phyloP scores from a whole-genome alignment of 2,888 invertebrate species.

The Calliopum simillimum region DNA sequence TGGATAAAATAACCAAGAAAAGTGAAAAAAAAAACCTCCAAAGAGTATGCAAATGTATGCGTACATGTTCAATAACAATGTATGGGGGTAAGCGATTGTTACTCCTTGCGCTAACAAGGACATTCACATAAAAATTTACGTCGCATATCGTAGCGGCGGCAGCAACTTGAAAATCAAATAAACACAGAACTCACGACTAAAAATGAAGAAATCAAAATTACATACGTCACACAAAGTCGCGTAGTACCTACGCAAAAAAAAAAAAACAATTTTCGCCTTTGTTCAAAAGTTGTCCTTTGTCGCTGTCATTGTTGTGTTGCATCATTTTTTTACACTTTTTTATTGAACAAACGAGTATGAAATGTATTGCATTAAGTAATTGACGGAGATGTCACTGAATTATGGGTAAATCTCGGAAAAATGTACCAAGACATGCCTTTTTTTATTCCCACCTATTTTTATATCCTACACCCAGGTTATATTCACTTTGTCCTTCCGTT shows the following conservation, averaged over 20 bases:
- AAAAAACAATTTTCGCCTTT: no score
- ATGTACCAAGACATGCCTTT: no score
- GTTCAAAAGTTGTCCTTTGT: no score
- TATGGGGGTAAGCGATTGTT: neutral
- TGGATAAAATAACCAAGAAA: neutral
- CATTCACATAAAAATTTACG: constrained; percentile 22
- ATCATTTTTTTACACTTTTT: no score
- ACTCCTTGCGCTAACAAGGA: constrained; percentile 13
- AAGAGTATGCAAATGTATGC: constrained; percentile 22
- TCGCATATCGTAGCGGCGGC: neutral
- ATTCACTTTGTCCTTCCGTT: no score
- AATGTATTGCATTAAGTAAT: no score
- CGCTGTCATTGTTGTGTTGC: no score
- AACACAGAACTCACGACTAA: neutral
- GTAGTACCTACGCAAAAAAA: neutral
- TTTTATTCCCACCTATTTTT: no score
- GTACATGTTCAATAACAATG: constrained; percentile 27
- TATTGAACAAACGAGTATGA: no score
- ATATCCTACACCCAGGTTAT: no score
- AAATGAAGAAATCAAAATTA: constrained; percentile 16
- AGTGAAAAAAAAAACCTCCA: neutral
- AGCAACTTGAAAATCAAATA: neutral
- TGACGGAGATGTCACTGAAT: no score
- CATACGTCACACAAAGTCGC: neutral
- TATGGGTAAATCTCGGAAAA: no score